Base-by-base conservation (phyloP, 2,113 vertebrate genomes). In the Conger conger region DNA sequence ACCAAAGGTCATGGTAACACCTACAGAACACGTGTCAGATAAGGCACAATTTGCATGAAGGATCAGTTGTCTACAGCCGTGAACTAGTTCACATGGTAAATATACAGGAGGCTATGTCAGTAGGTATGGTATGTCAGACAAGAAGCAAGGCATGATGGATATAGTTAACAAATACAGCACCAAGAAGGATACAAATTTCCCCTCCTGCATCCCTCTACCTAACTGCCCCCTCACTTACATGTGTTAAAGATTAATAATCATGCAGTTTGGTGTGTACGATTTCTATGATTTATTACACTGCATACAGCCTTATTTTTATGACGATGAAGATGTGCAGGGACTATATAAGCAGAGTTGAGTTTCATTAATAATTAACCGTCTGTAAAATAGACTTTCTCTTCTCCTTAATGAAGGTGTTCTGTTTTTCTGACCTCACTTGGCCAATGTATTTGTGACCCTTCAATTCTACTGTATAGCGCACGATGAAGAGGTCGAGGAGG, bases 281-380 rank as follows among this genome's bases (percentile, higher is more conserved):
- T 50, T 79, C 73, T 20, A 30, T 13, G 57, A 79, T 83, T 68
- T 83, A 87, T 76, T 85, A 27, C 15, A n/a, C 35, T 73, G 68
- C 27, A 30, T 33, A 79, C 17, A 8, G 53, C 76, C 37, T 16
- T 27, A 20, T 33, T 13, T 36, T 20, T 82, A 60, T 57, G 50
- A n/a, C 53, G 33, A 30, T 33, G 60, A 37, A n/a, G n/a, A 63
- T 57, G 4, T 57, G 76, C 20, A 11, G 27, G 6, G 68, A 23
- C 68, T 73, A 13, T 17, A 33, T 73, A n/a, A 63, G 3, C 57
- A n/a, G n/a, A 5, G 13, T 4, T 11, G 68, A 73, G 68, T 73
- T 6, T 8, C 73, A 33, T n/a, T 27, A 54, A 57, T 8, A 17
- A 16, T 33, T 37, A 76, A 82, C 80, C 54, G 50, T 53, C 40